A percentile compares a stretch with the other conserved stretches of the same genome.
phyloP scores from a whole-genome alignment of 2,797 vertebrate species.

The Morus bassanus region DNA sequence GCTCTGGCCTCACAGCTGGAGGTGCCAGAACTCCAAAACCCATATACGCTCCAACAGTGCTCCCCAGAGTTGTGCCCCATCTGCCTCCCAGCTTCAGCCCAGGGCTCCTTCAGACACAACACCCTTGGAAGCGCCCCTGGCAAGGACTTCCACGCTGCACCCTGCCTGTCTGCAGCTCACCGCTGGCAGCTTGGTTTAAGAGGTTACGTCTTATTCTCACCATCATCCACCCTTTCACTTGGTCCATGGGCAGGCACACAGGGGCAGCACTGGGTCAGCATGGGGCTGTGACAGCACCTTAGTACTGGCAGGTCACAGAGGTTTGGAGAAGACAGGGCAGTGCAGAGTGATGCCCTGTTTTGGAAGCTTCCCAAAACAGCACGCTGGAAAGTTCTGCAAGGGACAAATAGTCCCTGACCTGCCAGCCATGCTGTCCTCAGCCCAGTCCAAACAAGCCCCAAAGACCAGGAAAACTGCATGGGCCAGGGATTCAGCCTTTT shows the following conservation, averaged over 20 bases:
- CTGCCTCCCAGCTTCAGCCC: background rate
- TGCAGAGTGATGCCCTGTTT: background rate
- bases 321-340: background rate
- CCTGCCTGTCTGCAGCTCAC: background rate
- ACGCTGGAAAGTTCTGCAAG: background rate
- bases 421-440: background rate
- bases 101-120: background rate
- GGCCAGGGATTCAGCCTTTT: background rate
- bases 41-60: fast-evolving
- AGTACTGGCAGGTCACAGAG: background rate
- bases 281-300: background rate
- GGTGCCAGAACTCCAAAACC: background rate
- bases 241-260: fast-evolving
- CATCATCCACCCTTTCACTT: background rate
- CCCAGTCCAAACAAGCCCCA: background rate
- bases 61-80: background rate
- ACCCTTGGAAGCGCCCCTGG: background rate
- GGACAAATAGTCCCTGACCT: fast-evolving
- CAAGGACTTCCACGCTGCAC: fast-evolving
- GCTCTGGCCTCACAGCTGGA: background rate
- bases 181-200: background rate
- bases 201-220: background rate
- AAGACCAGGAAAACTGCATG: background rate
- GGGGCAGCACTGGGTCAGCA: fast-evolving
- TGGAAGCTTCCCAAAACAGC: background rate